These are phyloP conservation scores for Tortrix viridana DNA, from an alignment of 2,888 invertebrate species.

Conservation along the genomic window DNA sequence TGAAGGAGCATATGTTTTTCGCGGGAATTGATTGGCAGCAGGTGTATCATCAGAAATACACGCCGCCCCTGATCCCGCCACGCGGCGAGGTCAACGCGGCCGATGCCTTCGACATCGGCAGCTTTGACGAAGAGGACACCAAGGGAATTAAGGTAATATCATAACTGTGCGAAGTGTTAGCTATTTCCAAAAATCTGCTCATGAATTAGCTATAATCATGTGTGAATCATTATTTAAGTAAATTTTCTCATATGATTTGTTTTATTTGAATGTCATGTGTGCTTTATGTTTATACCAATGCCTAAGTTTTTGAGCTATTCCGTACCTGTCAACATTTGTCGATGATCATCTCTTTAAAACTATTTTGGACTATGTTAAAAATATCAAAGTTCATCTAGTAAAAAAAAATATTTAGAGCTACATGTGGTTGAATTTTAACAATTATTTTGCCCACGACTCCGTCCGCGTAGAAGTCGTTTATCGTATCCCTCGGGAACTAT, in stretches of 20 bases:
- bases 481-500: too few species aligned
- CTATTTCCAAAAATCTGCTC: not conserved
- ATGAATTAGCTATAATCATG: not conserved
- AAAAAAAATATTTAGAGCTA: too few species aligned
- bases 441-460: too few species aligned
- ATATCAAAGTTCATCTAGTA: too few species aligned
- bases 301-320: too few species aligned
- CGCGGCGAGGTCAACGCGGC: conserved; percentile 99
- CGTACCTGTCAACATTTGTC: too few species aligned
- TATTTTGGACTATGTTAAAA: not conserved
- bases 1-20: conserved; percentile 99
- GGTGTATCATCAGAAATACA: conserved; percentile 99
- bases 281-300: not conserved
- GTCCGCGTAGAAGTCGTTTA: too few species aligned
- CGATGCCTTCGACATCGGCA: conserved; percentile 99
- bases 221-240: not conserved
- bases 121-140: conserved; percentile 99
- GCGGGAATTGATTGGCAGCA: conserved; percentile 99
- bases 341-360: not conserved
- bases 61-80: conserved; percentile 98
- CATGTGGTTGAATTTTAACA: too few species aligned
- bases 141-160: conserved; percentile 95
- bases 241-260: not conserved
- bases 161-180: not conserved
- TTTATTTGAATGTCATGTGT: not conserved